Evolutionary conservation across 2,113 vertebrate genomes (phyloP), one percentile per base, ranked within the genome.

Genomic region (Monarcha castaneiventris): DNA sequence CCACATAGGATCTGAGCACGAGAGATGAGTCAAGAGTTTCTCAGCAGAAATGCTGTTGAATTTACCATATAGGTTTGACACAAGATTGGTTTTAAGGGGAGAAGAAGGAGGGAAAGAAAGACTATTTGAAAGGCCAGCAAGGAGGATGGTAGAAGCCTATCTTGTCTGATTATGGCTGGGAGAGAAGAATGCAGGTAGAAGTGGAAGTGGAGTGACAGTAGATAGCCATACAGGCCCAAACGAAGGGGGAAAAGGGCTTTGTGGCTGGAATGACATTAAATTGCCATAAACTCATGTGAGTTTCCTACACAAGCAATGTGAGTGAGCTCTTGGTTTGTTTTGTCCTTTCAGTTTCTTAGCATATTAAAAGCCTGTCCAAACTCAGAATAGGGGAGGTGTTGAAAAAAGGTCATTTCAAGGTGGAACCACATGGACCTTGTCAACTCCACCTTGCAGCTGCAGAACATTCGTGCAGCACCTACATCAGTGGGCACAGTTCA

Each of bases 211-310:
- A 55, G 52, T 20, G 17, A n/a, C 8, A 62, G 8, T 1, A 54
- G 68, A 77, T 37, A 52, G 19, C 3, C 37, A 16, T 3, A 21
- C 7, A 48, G 29, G 56, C 11, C 30, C 63, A 75, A 81, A 55
- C 0, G 0, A 64, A 10, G 9, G 5, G 7, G 3, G 14, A 30
- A 41, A 39, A 13, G 4, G 10, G 15, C 0, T 43, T 39, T 64
- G 44, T 61, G 44, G 32, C 22, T 26, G 14, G 9, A 81, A 58
- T 27, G 20, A 33, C 20, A 25, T 15, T 16, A 59, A 49, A 8
- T 58, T 54, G 16, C 39, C 13, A 16, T 12, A 35, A 64, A 27
- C 10, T 37, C 9, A 26, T 14, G 16, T 32, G 16, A 52, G 10
- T 63, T 75, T 61, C 13, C 29, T 68, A 41, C 35, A 37, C 13